phyloP scores from a whole-genome alignment of 2,113 vertebrate genomes.

The Prietella phreatophila region DNA sequence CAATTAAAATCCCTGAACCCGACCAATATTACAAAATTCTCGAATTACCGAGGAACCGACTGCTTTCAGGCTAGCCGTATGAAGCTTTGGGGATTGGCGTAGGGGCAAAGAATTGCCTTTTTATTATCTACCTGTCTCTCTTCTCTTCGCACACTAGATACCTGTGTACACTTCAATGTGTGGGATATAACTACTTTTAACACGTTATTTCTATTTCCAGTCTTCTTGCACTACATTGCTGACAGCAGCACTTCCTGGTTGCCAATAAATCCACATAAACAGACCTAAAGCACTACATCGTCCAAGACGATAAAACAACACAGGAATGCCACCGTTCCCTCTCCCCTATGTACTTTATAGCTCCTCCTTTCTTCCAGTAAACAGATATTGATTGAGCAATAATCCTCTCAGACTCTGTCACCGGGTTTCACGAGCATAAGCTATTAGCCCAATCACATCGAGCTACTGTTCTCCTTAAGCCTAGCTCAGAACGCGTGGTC shows the following conservation, averaged over 20 bases:
- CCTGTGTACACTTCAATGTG: slow-evolving; percentile 5
- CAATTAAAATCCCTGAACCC: neutral
- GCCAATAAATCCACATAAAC: slow-evolving; percentile 42
- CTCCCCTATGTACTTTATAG: slow-evolving; percentile 25
- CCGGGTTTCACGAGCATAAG: slow-evolving; percentile 28
- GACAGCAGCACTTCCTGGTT: slow-evolving; percentile 40
- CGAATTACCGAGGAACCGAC: neutral
- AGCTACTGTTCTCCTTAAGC: slow-evolving; percentile 35
- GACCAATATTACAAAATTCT: neutral
- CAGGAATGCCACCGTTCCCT: neutral
- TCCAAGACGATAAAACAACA: slow-evolving; percentile 24
- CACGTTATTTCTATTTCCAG: slow-evolving; percentile 5
- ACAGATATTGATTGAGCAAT: slow-evolving; percentile 43
- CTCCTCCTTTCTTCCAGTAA: slow-evolving; percentile 41
- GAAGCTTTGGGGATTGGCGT: neutral
- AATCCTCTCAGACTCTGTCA: slow-evolving; percentile 41
- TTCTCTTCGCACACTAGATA: neutral
- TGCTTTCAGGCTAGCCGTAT: neutral
- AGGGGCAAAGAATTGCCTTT: neutral
- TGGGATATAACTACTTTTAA: neutral
- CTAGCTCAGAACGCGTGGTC: slow-evolving; percentile 17
- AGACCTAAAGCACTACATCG: slow-evolving; percentile 31
- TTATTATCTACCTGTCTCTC: neutral
- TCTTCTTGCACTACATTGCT: slow-evolving; percentile 15
- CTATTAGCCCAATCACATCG: slow-evolving; percentile 27